These are phyloP conservation scores for Coregonus sp. DNA, from an alignment of 2,797 vertebrate species.

Conservation along the genomic window DNA sequence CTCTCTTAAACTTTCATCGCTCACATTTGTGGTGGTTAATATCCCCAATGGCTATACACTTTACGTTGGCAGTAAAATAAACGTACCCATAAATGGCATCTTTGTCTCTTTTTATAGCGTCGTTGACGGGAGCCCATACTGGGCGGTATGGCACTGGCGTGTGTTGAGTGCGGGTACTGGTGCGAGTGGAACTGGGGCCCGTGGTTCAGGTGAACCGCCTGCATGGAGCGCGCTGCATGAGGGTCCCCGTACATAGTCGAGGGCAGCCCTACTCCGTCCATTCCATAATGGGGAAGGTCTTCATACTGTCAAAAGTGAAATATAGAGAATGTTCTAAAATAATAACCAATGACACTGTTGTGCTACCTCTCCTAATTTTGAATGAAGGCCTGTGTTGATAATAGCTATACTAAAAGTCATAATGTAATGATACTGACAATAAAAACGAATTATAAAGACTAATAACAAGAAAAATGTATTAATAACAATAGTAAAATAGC, in stretches of 20 bases:
- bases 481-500: not conserved
- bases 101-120: conserved; percentile 92
- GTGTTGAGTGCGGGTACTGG: conserved; percentile 84
- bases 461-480: not conserved
- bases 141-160: conserved; percentile 81
- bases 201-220: conserved; percentile 86
- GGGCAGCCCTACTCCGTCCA: conserved; percentile 86
- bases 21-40: conserved; percentile 9
- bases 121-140: conserved; percentile 84
- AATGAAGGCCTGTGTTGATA: not conserved
- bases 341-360: not conserved
- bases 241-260: conserved; percentile 87
- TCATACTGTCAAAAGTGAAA: conserved; percentile 80
- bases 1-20: not conserved
- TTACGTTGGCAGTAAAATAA: conserved; percentile 35
- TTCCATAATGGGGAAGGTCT: conserved; percentile 88
- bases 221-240: conserved; percentile 85
- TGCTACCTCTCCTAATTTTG: not conserved
- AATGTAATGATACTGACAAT: not conserved
- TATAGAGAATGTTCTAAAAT: not conserved
- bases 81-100: conserved; percentile 96
- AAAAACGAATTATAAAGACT: not conserved
- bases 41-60: conserved; percentile 13
- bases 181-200: conserved; percentile 85
- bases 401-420: not conserved